phyloP scores from a whole-genome alignment of 2,113 vertebrate species.

The Mormyrus lacerda region DNA sequence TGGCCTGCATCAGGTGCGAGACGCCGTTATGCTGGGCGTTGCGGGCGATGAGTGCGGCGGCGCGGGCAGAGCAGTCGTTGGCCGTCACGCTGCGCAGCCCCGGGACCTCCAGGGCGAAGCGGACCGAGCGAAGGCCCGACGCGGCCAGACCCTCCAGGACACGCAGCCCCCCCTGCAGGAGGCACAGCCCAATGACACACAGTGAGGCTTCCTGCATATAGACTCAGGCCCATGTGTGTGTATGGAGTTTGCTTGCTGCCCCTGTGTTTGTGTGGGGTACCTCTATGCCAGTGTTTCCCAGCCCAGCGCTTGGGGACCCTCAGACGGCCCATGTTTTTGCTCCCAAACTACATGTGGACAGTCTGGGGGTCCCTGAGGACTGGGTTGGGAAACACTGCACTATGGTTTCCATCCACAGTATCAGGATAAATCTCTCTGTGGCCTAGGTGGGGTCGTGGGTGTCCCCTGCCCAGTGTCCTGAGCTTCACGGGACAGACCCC shows the following conservation, averaged over 20 bases:
- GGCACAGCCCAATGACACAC: not conserved
- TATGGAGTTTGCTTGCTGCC: not conserved
- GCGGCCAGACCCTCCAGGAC: conserved; percentile 84
- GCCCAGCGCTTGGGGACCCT: no score
- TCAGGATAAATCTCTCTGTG: not conserved
- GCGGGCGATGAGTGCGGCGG: conserved; percentile 64
- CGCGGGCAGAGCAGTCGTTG: conserved; percentile 76
- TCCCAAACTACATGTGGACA: not conserved
- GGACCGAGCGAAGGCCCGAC: conserved; percentile 81
- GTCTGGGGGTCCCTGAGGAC: not conserved
- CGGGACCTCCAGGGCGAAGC: conserved; percentile 81
- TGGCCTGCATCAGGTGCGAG: conserved; percentile 64
- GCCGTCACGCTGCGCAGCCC: conserved; percentile 73
- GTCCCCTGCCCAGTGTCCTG: not conserved
- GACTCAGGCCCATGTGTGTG: not conserved
- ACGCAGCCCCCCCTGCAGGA: conserved; percentile 59
- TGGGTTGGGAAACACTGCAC: not conserved
- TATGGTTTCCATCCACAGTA: not conserved
- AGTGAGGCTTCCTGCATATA: not conserved
- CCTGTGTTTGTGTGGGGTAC: not conserved
- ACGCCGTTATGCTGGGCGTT: conserved; percentile 74
- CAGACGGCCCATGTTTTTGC: no score
- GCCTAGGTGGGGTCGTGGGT: not conserved
- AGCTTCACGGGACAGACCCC: not conserved
- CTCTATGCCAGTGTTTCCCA: not conserved